Evolutionary conservation across 2,113 vertebrate species (phyloP).

Genomic region (Triplophysa dalaica): DNA sequence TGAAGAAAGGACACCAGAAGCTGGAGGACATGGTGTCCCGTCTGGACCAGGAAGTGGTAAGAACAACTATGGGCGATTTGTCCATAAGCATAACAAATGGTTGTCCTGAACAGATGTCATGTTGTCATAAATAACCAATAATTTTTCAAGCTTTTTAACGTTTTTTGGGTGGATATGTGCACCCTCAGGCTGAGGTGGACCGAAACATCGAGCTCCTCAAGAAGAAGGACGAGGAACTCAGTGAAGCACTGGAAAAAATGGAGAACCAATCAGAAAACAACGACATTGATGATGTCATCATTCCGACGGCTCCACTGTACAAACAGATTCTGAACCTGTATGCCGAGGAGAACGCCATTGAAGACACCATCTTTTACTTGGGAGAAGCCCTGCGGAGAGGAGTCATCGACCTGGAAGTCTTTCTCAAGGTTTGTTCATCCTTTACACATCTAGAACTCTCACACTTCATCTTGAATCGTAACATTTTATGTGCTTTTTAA

Average conservation of each 20-base stretch:
- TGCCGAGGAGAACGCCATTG: conserved; percentile 97
- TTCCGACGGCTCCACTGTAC: conserved; percentile 95
- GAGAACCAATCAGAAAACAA: conserved; percentile 98
- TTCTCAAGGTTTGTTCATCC: conserved; percentile 85
- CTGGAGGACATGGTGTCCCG: conserved; percentile 96
- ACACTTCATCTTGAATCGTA: not conserved
- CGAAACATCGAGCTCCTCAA: conserved; percentile 95
- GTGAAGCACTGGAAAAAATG: conserved; percentile 96
- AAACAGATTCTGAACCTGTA: conserved; percentile 98
- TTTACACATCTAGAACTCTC: not conserved
- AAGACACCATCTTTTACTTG: conserved; percentile 98
- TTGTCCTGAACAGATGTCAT: too few relatives aligned
- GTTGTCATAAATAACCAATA: too few relatives aligned
- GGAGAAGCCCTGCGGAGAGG: conserved; percentile 93
- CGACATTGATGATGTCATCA: conserved; percentile 97
- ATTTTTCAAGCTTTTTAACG: not conserved
- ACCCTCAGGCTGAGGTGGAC: conserved; percentile 88
- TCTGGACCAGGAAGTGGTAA: conserved; percentile 97
- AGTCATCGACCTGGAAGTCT: conserved; percentile 97
- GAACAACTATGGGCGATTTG: conserved; percentile 42
- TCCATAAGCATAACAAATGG: too few relatives aligned
- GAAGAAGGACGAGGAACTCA: conserved; percentile 97
- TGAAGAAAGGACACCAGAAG: conserved; percentile 97
- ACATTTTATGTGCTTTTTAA: too few relatives aligned
- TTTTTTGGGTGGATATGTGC: not conserved